Evolutionary conservation across 35 echinoderm and acorn worm species (phyloP).

Genomic region (Diadema setosum): DNA sequence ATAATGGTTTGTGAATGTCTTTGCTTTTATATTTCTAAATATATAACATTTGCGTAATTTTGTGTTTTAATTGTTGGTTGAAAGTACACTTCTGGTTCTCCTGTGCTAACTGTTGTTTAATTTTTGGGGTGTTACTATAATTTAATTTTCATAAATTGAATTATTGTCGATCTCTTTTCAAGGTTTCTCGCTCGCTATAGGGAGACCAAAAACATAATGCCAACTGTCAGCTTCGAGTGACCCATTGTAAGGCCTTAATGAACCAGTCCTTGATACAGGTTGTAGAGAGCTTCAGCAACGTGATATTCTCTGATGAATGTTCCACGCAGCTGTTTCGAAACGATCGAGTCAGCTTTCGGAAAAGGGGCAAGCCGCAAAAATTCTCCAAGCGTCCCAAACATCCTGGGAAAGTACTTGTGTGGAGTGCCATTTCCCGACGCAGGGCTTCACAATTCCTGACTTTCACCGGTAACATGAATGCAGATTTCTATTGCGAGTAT

Average conservation of each 20-base stretch:
- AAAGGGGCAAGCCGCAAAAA: neutral
- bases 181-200: too few relatives aligned
- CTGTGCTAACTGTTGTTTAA: too few relatives aligned
- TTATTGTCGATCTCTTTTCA: too few relatives aligned
- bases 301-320: neutral
- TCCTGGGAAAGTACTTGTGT: constrained; percentile 52
- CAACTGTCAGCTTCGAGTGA: neutral
- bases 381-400: neutral
- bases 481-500: constrained; percentile 14
- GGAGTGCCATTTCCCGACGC: constrained; percentile 44
- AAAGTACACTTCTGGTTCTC: too few relatives aligned
- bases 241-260: neutral
- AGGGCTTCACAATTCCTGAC: neutral
- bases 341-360: neutral
- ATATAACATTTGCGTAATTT: too few relatives aligned
- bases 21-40: too few relatives aligned
- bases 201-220: too few relatives aligned
- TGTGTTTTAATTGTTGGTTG: too few relatives aligned
- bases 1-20: too few relatives aligned
- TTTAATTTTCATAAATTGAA: too few relatives aligned
- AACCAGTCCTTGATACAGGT: neutral
- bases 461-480: constrained; percentile 57
- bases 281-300: neutral
- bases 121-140: too few relatives aligned
- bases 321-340: neutral